Percentiles rank a stretch among this genome's conserved stretches.
These are phyloP conservation scores for Cercopithecus hamlyni DNA, from an alignment of 2,797 vertebrate genomes.

Conservation along the genomic window DNA sequence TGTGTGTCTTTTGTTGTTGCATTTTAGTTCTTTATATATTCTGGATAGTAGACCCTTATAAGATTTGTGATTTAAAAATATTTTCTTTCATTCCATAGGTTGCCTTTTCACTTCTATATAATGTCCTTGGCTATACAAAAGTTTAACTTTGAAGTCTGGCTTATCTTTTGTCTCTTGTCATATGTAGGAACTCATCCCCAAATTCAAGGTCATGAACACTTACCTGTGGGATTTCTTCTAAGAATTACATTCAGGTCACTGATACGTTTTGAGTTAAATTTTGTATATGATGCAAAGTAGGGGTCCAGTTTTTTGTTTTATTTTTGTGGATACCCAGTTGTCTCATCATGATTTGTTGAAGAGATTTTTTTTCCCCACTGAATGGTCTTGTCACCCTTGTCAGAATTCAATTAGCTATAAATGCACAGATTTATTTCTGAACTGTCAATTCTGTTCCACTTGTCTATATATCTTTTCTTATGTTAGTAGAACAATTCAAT, in stretches of 20 bases:
- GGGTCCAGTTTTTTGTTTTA: not conserved
- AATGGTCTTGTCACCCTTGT: not conserved
- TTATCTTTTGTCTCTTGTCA: not conserved
- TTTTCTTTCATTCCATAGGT: not conserved
- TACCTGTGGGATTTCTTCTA: not conserved
- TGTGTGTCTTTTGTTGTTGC: no score
- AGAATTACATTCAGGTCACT: not conserved
- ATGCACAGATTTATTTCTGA: not conserved
- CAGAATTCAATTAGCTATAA: not conserved
- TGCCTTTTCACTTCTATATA: not conserved
- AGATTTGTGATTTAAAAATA: not conserved
- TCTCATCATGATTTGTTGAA: not conserved
- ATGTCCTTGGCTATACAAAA: not conserved
- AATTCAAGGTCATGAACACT: not conserved
- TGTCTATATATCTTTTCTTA: not conserved
- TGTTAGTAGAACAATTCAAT: not conserved
- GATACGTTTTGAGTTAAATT: not conserved
- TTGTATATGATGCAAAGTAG: not conserved
- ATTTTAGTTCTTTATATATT: not conserved
- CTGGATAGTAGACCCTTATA: not conserved
- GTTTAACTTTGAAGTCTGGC: not conserved
- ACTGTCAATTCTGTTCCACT: not conserved
- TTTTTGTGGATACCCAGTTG: not conserved
- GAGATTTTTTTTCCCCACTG: not conserved
- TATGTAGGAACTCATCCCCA: not conserved